Conservation (phyloP, 2,888 invertebrate genomes). For the Acronicta leporina region DNA sequence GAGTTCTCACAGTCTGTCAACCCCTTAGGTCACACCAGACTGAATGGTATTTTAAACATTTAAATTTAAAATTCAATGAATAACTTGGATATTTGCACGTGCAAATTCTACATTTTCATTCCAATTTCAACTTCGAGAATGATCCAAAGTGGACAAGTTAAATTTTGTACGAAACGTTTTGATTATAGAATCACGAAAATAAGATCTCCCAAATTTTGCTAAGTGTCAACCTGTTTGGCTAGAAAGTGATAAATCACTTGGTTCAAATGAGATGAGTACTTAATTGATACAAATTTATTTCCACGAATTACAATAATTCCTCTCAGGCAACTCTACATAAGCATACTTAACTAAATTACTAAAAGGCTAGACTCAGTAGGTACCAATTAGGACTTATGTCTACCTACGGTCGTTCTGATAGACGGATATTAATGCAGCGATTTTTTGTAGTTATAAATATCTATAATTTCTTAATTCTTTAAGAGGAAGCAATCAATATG, state of each 20-base stretch:
- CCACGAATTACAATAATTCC: not conserved
- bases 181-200: constrained; percentile 1
- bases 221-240: too few species aligned
- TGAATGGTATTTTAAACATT: constrained; percentile 52
- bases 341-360: not conserved
- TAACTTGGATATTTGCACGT: constrained; percentile 45
- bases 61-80: constrained; percentile 47
- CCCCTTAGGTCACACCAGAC: constrained; percentile 61
- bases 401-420: constrained; percentile 19
- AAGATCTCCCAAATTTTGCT: too few species aligned
- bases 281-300: not conserved
- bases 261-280: not conserved
- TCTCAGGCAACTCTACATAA: not conserved
- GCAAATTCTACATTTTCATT: constrained; percentile 39
- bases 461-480: constrained; percentile 30
- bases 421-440: constrained; percentile 21
- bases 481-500: constrained; percentile 18
- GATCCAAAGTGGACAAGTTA: not conserved
- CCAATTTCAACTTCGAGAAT: not conserved
- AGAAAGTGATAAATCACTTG: too few species aligned
- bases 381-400: constrained; percentile 30
- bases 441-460: constrained; percentile 29
- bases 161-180: too few species aligned
- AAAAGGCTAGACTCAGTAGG: constrained; percentile 26
- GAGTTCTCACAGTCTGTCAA: constrained; percentile 75